phyloP scores from a whole-genome alignment of 2,113 vertebrate genomes.

The Scytalopus superciliaris region DNA sequence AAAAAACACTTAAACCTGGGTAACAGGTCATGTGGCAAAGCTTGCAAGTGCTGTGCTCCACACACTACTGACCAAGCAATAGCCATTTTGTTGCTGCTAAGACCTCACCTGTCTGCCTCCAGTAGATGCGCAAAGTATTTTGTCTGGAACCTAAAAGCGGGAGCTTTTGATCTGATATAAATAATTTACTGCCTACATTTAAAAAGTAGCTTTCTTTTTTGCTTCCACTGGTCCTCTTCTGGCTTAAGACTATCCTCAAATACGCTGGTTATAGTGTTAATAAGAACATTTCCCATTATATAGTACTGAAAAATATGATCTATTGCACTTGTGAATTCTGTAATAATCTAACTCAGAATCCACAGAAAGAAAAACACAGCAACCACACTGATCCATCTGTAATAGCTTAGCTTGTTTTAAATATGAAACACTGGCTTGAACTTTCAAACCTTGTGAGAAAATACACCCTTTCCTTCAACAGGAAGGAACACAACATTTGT shows the following conservation, averaged over 20 bases:
- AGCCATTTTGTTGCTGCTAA: not conserved
- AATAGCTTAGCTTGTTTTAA: not conserved
- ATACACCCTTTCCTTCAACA: not conserved
- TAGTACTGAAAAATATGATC: not conserved
- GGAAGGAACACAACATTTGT: not conserved
- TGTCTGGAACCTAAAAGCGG: not conserved
- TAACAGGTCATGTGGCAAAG: not conserved
- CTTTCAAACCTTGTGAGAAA: not conserved
- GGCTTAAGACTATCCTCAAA: not conserved
- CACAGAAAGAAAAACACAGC: not conserved
- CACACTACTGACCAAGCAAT: not conserved
- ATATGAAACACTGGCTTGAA: not conserved
- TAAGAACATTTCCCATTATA: not conserved
- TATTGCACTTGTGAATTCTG: not conserved
- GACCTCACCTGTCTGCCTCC: not conserved
- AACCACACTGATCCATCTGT: not conserved
- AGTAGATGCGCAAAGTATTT: not conserved
- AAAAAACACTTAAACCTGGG: not conserved
- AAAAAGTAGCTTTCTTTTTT: not conserved
- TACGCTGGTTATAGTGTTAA: not conserved
- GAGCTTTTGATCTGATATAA: not conserved
- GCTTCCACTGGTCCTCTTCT: not conserved
- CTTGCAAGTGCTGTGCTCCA: not conserved
- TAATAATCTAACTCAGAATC: not conserved
- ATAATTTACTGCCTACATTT: not conserved